These are phyloP conservation scores for Scaptomyza parva DNA, from an alignment of 2,888 invertebrate genomes.

Conservation along the genomic window DNA sequence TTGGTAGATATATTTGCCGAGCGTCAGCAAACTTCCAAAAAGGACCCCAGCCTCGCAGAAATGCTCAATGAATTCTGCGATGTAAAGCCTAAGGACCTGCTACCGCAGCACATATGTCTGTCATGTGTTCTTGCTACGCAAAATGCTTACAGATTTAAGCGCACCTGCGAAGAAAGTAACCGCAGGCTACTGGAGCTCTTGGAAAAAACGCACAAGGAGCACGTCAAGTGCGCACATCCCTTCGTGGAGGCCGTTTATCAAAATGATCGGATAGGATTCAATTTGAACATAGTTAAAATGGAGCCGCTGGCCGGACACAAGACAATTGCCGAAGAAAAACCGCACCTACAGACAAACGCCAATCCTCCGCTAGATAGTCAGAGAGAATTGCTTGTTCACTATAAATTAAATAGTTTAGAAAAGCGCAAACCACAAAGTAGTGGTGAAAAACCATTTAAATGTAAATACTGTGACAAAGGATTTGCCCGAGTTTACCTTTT, in stretches of 20 bases:
- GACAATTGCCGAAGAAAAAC: not conserved
- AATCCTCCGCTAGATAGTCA: not conserved
- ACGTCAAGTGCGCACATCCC: constrained; percentile 17
- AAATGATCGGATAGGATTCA: constrained; percentile 3
- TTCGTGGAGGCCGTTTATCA: constrained; percentile 36
- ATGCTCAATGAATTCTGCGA: constrained; percentile 71
- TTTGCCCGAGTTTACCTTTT: constrained; percentile 86
- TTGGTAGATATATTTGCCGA: constrained; percentile 65
- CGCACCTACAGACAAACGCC: not conserved
- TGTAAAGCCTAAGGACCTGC: constrained; percentile 45
- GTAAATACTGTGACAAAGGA: constrained; percentile 86
- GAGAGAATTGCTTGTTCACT: not conserved
- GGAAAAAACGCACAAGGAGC: constrained; percentile 81
- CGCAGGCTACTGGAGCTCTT: constrained; percentile 46
- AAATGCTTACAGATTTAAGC: constrained; percentile 77
- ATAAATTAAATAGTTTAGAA: constrained; percentile 85
- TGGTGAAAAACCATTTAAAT: constrained; percentile 86
- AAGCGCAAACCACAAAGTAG: constrained; percentile 86
- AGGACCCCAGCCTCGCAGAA: constrained; percentile 56
- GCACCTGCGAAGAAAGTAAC: constrained; percentile 74
- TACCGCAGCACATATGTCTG: constrained; percentile 79
- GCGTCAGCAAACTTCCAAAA: constrained; percentile 32
- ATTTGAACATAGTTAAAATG: constrained; percentile 26
- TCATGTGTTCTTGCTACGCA: constrained; percentile 72
- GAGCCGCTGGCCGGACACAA: constrained; percentile 18